Base-by-base conservation (phyloP, 2,888 invertebrate genomes). In the Callimorpha dominula region DNA sequence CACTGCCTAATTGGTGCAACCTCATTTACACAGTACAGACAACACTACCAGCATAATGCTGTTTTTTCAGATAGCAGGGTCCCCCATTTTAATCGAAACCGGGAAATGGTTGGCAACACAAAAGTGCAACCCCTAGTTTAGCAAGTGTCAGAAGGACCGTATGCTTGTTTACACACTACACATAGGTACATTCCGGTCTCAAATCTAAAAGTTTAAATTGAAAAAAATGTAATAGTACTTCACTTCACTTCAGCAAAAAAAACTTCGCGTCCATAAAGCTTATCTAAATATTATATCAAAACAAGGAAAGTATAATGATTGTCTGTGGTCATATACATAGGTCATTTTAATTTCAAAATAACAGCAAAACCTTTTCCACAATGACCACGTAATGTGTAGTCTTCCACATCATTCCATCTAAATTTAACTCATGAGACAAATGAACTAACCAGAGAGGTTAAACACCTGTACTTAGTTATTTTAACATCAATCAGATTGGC, bases 401-500 rank as follows among this genome's bases (percentile, higher is more conserved):
- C 31, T 46, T 67, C 57, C 63, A 65, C 7, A 31, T 68, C 70
- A 65, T 4, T 11, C 12, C 54, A 46, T n/a, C 62, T 77, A 75
- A 69, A 72, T 74, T 77, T 77, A 78, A 70, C 20, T 65, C 11
- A 7, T 62, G 42, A 62, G 60, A 78, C 75, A 81, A 78, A 76
- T 84, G 70, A 73, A 74, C 65, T 75, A 77, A 81, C 78, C 40
- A 66, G 60, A 75, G 76, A 76, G 84, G 81, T 84, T 80, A 82
- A 81, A 60, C 74, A 78, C 81, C 82, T 78, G 74, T 70, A 75
- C 76, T 75, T 40, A 75, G 81, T 73, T 81, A 84, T 82, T 84
- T 84, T 78, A 72, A 81, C 81, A 83, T 84, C 84, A 82, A 80
- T 80, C 77, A 82, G 66, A 52, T 82, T 83, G 84, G 83, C 84